Percentiles rank a stretch among this genome's conserved stretches.
These are phyloP conservation scores for Nemopilema nomurai DNA, from an alignment of 30 jellyfish, hydroid and myxozoan genomes.

Conservation along the genomic window DNA sequence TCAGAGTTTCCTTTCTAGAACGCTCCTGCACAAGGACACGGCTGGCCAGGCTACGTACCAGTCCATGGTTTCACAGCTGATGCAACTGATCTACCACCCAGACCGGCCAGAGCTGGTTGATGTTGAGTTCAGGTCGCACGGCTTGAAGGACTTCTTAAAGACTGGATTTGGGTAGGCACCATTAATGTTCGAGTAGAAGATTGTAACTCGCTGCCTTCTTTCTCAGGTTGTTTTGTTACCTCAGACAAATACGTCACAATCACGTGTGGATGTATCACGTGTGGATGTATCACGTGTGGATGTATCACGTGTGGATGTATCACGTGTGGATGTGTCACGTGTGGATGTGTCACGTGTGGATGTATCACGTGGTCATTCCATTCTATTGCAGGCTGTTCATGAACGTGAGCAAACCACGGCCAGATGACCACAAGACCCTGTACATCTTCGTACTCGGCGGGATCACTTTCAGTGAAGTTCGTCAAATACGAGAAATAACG, in stretches of 20 bases:
- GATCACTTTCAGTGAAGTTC: constrained; percentile 78
- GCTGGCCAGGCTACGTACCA: constrained; percentile 54
- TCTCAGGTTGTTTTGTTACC: no score
- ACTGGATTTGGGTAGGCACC: constrained; percentile 90
- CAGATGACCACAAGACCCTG: constrained; percentile 78
- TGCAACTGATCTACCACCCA: constrained; percentile 71
- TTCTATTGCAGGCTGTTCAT: constrained; percentile 67
- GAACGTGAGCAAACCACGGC: constrained; percentile 97
- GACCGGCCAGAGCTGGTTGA: constrained; percentile 73
- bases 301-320: no score
- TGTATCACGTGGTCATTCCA: not conserved
- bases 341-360: not conserved
- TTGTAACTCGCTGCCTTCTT: no score
- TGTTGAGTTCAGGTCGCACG: constrained; percentile 90
- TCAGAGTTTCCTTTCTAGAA: constrained; percentile 32
- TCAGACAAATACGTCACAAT: no score
- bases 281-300: no score
- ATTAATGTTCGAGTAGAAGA: no score
- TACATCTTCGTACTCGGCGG: constrained; percentile 87
- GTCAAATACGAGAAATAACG: constrained; percentile 55
- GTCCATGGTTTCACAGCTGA: constrained; percentile 59
- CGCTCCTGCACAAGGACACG: constrained; percentile 23
- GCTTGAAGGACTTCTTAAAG: constrained; percentile 80
- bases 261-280: not conserved
- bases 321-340: no score